Conservation (phyloP, 2,888 invertebrate genomes). For the Odontocerum albicorne region DNA sequence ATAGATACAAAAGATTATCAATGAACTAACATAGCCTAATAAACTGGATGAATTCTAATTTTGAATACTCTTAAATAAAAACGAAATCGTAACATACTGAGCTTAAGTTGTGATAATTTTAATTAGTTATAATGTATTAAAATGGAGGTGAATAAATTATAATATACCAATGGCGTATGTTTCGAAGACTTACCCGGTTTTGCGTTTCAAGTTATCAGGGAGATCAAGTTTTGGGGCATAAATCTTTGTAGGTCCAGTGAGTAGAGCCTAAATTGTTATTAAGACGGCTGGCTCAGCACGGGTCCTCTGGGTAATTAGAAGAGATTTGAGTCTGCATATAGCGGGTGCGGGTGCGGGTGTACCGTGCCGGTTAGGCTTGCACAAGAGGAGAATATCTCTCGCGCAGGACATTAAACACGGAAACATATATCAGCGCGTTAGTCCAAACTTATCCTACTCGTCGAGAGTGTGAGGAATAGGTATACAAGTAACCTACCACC, state of each 20-base stretch:
- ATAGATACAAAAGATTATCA: no score
- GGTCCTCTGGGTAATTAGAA: slow-evolving; percentile 27
- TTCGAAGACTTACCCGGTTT: background rate
- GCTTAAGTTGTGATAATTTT: no score
- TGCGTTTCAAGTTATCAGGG: slow-evolving; percentile 2
- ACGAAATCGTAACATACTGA: no score
- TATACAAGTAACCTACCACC: background rate
- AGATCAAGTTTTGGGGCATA: slow-evolving; percentile 11
- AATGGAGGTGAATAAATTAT: no score
- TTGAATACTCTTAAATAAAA: no score
- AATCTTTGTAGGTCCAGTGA: slow-evolving; percentile 10
- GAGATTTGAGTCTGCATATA: slow-evolving; percentile 10
- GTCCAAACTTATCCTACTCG: slow-evolving; percentile 6
- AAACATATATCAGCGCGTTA: slow-evolving; percentile 33
- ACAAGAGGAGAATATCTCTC: slow-evolving; percentile 23
- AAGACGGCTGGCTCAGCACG: slow-evolving; percentile 28
- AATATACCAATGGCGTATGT: no score
- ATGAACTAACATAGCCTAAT: no score
- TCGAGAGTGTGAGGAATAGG: background rate
- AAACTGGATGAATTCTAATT: no score
- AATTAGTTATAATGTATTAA: no score
- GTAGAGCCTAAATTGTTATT: slow-evolving; percentile 20
- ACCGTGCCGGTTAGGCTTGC: background rate
- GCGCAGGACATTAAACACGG: slow-evolving; percentile 34
- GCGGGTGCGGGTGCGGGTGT: no score